Base-by-base conservation (phyloP, 2,113 vertebrate genomes). In the Rhynchomys soricoides region DNA sequence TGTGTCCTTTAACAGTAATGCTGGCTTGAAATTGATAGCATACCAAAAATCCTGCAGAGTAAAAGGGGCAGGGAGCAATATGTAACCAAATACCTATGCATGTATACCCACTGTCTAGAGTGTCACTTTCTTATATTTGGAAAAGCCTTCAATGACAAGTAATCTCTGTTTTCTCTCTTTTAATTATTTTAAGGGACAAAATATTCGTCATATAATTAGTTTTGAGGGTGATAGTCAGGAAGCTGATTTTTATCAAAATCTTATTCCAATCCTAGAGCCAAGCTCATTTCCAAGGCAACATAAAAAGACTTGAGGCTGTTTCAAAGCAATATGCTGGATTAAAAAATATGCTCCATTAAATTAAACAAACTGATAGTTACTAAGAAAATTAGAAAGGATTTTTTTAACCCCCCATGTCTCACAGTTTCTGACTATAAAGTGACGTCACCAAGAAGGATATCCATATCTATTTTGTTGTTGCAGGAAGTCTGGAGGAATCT, bases 271-370 rank as follows among this genome's bases (percentile, higher is more conserved):
- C 48, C 77, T 74, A 68, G 62, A 52, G 64, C 66, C 48, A 96
- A 77, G 78, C 45, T 94, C 19, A 96, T 98, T 95, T 96, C 92
- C 94, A 97, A 90, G 37, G 85, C 50, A 95, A 88, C 40, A 92
- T 81, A 77, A 97, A 81, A 22, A 79, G 64, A 91, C 64, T 68
- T 88, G 92, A n/a, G 6, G 66, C n/a, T 66, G 24, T 3, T 96
- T 88, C 74, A 83, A 94, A 82, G 6, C 11, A 34, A 91, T 93
- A 66, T 93, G 48, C 10, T 81, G 93, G 55, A 78, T 70, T 94
- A 79, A 93, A 95, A 87, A 89, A 88, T 79, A 83, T 90, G 26
- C 11, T 70, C 89, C 24, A 81, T 78, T 88, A 90, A 93, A 91
- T 73, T 31, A 88, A 70, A 3, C 34, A 81, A 90, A 75, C 9